Evolutionary conservation across 2,797 vertebrate species (phyloP).

Genomic region (Amphiprion clarkii): DNA sequence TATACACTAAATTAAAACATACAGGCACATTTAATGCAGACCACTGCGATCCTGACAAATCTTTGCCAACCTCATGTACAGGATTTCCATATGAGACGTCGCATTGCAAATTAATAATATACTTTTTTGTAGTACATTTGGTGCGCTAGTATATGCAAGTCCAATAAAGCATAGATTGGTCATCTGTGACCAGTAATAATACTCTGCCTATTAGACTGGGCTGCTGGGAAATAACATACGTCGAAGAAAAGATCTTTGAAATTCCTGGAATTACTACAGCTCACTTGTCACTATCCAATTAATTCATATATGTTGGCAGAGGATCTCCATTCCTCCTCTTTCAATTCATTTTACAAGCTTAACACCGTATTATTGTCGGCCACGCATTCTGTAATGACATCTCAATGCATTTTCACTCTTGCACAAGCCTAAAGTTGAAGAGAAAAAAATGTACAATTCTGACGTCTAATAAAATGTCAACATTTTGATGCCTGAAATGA

Average conservation of each 20-base stretch:
- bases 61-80: conserved; percentile 16
- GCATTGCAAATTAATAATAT: conserved; percentile 25
- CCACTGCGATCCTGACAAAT: neutral
- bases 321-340: conserved; percentile 52
- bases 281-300: conserved; percentile 81
- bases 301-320: conserved; percentile 70
- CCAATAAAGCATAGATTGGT: conserved; percentile 57
- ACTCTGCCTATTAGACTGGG: conserved; percentile 57
- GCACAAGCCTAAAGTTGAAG: conserved; percentile 37
- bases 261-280: conserved; percentile 65
- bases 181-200: conserved; percentile 70
- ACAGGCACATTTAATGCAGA: conserved; percentile 1
- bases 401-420: conserved; percentile 32
- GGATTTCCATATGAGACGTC: conserved; percentile 20
- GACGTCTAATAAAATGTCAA: conserved; percentile 63
- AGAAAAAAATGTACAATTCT: conserved; percentile 26
- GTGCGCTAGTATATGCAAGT: conserved; percentile 51
- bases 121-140: conserved; percentile 28
- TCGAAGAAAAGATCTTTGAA: conserved; percentile 62
- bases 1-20: neutral
- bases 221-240: conserved; percentile 69
- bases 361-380: conserved; percentile 74
- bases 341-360: conserved; percentile 66
- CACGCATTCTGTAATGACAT: conserved; percentile 44
- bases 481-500: conserved; percentile 55